These are phyloP conservation scores for Zaprionus bogoriensis DNA, from an alignment of 2,888 invertebrate genomes.

Conservation along the genomic window DNA sequence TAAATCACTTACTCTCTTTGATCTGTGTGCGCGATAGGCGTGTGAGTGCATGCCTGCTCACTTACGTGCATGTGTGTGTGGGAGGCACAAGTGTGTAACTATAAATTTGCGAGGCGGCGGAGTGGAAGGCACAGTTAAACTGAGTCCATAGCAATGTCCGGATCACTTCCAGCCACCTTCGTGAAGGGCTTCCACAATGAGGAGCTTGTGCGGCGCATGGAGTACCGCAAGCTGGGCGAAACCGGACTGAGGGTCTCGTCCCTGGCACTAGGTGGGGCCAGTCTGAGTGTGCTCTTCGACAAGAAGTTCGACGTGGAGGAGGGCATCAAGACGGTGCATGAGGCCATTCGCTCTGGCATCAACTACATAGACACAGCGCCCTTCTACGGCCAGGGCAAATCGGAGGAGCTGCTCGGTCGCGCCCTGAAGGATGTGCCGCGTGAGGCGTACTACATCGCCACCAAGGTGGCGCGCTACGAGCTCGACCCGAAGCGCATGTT, in stretches of 20 bases:
- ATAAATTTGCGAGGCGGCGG: conserved; percentile 12
- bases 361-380: conserved; percentile 97
- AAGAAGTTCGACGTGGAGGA: conserved; percentile 84
- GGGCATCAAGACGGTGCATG: conserved; percentile 87
- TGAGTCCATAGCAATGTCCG: conserved; percentile 36
- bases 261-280: conserved; percentile 90
- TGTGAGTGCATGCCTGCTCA: background rate
- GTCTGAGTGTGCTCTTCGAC: conserved; percentile 89
- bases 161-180: conserved; percentile 84
- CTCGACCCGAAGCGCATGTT: conserved; percentile 89
- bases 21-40: background rate
- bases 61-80: background rate
- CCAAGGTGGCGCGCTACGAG: conserved; percentile 95
- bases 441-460: conserved; percentile 91
- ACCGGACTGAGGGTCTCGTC: conserved; percentile 89
- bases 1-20: background rate
- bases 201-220: conserved; percentile 86
- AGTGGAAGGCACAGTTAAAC: conserved; percentile 2
- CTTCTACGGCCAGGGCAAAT: conserved; percentile 94
- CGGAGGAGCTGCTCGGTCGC: conserved; percentile 93
- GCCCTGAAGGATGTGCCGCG: conserved; percentile 91
- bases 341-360: conserved; percentile 90
- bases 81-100: background rate
- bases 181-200: conserved; percentile 87
- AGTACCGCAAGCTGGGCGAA: conserved; percentile 87